Percentiles rank a stretch among this genome's conserved stretches.
Conservation (phyloP, 2,797 vertebrate genomes). For the Labeo calbasu region DNA sequence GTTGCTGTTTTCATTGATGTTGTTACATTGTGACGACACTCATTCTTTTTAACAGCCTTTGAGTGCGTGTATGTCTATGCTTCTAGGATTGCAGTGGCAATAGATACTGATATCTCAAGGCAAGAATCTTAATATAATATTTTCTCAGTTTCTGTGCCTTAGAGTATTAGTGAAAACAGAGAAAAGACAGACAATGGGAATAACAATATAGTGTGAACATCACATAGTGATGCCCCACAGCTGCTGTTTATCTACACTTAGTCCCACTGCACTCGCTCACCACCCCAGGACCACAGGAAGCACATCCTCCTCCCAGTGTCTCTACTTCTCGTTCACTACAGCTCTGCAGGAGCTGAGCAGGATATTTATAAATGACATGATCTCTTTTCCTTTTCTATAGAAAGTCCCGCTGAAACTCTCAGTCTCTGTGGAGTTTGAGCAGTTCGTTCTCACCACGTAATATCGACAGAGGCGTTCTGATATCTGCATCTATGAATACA, state of each 20-base stretch:
- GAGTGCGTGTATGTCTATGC: background rate
- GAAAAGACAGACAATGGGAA: conserved; percentile 11
- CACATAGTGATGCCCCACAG: conserved; percentile 38
- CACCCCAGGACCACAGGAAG: conserved; percentile 67
- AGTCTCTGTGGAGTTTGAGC: conserved; percentile 9
- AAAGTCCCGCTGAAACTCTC: conserved; percentile 31
- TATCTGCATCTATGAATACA: conserved; percentile 18
- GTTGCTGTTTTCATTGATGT: background rate
- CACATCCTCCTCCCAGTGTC: conserved; percentile 65
- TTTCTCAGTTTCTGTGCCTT: conserved; percentile 16
- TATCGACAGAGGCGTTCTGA: background rate
- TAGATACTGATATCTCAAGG: background rate
- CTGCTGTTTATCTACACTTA: conserved; percentile 42
- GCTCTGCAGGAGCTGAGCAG: conserved; percentile 21
- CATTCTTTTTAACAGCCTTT: background rate
- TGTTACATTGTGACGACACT: background rate
- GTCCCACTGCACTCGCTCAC: conserved; percentile 54
- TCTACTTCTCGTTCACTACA: conserved; percentile 41
- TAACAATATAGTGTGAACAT: conserved; percentile 3
- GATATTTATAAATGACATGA: conserved; percentile 66
- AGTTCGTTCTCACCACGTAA: conserved; percentile 16
- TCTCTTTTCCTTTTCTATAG: conserved; percentile 53
- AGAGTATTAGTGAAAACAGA: conserved; percentile 12
- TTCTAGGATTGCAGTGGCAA: background rate
- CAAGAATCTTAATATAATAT: conserved; percentile 14